Percentiles rank a stretch among this genome's conserved stretches.
Conservation (phyloP, 2,888 invertebrate genomes). For the Hermodice carunculata region DNA sequence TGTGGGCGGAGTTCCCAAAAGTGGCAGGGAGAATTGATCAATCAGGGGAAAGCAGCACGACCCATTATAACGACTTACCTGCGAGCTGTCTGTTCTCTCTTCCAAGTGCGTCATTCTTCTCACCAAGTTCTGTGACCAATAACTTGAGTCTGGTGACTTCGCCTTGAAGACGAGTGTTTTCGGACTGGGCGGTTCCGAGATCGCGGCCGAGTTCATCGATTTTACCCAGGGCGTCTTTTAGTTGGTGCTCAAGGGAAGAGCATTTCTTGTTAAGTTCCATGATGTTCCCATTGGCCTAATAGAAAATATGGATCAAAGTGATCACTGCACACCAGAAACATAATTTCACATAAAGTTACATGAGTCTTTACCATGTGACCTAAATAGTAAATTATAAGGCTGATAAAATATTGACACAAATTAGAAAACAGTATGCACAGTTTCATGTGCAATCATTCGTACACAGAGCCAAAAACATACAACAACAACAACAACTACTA, state of each 20-base stretch:
- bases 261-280: background rate
- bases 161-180: constrained; percentile 80
- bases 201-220: constrained; percentile 93
- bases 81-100: constrained; percentile 98
- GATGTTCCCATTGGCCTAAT: too few species aligned
- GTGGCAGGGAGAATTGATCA: too few species aligned
- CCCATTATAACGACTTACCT: constrained; percentile 81
- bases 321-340: background rate
- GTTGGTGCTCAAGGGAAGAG: constrained; percentile 81
- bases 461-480: too few species aligned
- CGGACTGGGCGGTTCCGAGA: constrained; percentile 93
- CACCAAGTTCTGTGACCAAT: constrained; percentile 96
- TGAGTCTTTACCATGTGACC: too few species aligned
- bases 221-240: too few species aligned
- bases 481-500: too few species aligned
- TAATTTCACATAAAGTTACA: background rate
- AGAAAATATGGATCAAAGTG: background rate
- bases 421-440: too few species aligned
- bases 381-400: too few species aligned
- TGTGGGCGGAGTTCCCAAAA: too few species aligned
- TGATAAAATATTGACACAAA: too few species aligned
- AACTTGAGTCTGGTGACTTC: constrained; percentile 93
- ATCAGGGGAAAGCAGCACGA: too few species aligned
- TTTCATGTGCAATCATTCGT: too few species aligned
- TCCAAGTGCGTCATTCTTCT: constrained; percentile 92